Percentiles rank a stretch among this genome's conserved stretches.
Conservation (phyloP, 2,113 vertebrate genomes). For the Epinephelus cyanopodus region DNA sequence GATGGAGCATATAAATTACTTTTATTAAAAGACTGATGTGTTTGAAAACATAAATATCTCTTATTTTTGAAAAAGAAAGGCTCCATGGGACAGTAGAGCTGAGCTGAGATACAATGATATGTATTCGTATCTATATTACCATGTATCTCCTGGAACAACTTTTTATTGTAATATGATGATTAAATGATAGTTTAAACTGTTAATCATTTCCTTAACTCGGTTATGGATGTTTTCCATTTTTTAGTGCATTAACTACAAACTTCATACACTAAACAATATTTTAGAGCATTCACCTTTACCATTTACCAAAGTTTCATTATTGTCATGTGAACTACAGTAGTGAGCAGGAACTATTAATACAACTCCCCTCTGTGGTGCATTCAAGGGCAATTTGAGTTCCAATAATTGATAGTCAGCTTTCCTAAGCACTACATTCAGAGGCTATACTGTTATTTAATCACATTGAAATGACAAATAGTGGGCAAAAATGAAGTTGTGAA, state of each 20-base stretch:
- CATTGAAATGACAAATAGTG: neutral
- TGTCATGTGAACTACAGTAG: conserved; percentile 35
- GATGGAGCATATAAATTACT: neutral
- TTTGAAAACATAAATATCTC: no score
- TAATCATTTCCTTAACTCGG: neutral
- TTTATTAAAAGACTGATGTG: neutral
- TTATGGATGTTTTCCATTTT: neutral
- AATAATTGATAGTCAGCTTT: neutral
- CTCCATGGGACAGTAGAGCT: neutral
- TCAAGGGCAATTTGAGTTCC: conserved; percentile 23
- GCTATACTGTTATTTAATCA: neutral
- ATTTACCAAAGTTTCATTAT: conserved; percentile 1
- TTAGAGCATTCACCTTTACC: neutral
- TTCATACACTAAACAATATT: neutral
- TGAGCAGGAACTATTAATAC: conserved; percentile 33
- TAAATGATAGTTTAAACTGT: neutral
- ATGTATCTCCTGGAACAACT: neutral
- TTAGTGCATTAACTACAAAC: neutral
- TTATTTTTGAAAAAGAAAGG: no score
- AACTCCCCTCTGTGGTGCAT: conserved; percentile 8
- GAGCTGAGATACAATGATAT: neutral
- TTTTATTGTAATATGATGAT: neutral
- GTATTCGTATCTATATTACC: neutral
- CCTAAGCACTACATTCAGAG: neutral
- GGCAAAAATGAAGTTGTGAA: neutral